Evolutionary conservation across 2,888 invertebrate species (phyloP).

Genomic region (Spisula subtruncata): DNA sequence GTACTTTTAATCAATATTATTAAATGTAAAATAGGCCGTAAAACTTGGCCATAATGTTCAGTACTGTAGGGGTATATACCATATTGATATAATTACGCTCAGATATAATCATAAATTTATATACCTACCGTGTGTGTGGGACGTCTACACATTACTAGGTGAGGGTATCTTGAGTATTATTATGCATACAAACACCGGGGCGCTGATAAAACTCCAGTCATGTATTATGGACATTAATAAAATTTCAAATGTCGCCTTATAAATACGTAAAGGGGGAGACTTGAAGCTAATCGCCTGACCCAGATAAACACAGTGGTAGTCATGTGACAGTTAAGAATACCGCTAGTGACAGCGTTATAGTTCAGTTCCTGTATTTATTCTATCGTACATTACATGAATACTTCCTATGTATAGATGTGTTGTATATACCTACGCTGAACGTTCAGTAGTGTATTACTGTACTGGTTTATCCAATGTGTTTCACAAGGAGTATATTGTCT

Average conservation of each 20-base stretch:
- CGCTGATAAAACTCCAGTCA: not conserved
- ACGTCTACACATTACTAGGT: slow-evolving; percentile 14
- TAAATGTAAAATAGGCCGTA: not conserved
- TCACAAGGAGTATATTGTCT: slow-evolving; percentile 22
- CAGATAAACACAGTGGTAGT: slow-evolving; percentile 48
- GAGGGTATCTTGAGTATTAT: not conserved
- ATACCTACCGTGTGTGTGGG: not conserved
- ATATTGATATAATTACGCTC: slow-evolving; percentile 17
- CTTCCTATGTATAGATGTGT: slow-evolving; percentile 55
- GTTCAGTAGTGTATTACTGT: slow-evolving; percentile 35
- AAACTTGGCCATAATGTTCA: not conserved
- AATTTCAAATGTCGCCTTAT: slow-evolving; percentile 32
- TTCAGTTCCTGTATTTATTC: slow-evolving; percentile 63
- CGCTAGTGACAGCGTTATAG: slow-evolving; percentile 61
- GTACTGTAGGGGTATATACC: not conserved
- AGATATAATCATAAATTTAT: no score
- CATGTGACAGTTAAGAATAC: slow-evolving; percentile 39
- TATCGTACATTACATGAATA: slow-evolving; percentile 44
- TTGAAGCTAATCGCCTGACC: slow-evolving; percentile 49
- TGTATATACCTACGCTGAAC: slow-evolving; percentile 41
- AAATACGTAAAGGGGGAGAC: slow-evolving; percentile 27
- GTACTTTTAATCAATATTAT: slow-evolving; percentile 3
- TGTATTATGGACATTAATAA: slow-evolving; percentile 32
- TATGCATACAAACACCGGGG: slow-evolving; percentile 24
- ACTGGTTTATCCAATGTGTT: slow-evolving; percentile 4